Conservation (phyloP, 2,113 vertebrate genomes). For the Onychostoma macrolepis region DNA sequence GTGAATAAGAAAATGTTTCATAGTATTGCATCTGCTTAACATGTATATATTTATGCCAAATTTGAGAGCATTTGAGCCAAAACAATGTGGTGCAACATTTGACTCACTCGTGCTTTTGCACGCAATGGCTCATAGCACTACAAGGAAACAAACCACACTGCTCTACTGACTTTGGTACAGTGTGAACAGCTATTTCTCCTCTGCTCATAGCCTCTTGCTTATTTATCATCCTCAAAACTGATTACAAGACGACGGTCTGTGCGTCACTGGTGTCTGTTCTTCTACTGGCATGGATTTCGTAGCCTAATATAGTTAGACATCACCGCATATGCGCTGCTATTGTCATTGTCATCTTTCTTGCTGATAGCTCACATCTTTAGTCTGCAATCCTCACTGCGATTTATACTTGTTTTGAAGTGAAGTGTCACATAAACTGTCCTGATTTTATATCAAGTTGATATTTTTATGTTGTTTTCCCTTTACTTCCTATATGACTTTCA, state of each 20-base stretch:
- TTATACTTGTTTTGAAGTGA: constrained; percentile 3
- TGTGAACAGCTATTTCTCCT: not conserved
- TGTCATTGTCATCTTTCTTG: not conserved
- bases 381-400: not conserved
- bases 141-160: constrained; percentile 16
- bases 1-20: not conserved
- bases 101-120: constrained; percentile 18
- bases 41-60: not conserved
- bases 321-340: not conserved
- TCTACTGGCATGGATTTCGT: constrained; percentile 9
- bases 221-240: constrained; percentile 20
- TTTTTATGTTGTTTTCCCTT: not conserved
- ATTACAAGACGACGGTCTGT: not conserved
- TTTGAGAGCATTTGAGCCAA: not conserved
- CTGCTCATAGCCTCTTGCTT: not conserved
- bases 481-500: not conserved
- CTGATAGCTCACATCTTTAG: not conserved
- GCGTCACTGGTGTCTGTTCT: constrained; percentile 11
- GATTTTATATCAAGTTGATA: not conserved
- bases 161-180: constrained; percentile 6
- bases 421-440: constrained; percentile 8
- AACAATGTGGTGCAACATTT: not conserved
- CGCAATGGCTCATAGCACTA: not conserved
- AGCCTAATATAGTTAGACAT: constrained; percentile 26
- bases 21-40: not conserved